phyloP scores from a whole-genome alignment of 2,888 invertebrate genomes.

The Sinodicranocentrus sp. region DNA sequence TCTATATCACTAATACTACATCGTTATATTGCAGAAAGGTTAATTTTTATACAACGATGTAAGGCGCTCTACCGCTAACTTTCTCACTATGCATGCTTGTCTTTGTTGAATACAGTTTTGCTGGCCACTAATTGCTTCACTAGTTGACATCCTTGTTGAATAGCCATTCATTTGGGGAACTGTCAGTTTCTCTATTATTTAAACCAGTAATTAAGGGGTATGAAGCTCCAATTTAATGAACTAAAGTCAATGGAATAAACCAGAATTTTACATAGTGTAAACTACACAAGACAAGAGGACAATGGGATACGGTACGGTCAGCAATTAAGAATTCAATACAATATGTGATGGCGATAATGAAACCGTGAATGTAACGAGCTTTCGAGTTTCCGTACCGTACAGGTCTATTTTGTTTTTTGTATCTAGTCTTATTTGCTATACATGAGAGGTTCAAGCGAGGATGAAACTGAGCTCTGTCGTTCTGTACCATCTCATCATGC shows the following conservation, averaged over 20 bases:
- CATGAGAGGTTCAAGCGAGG: background rate
- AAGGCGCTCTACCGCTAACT: no score
- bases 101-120: no score
- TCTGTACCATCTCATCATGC: constrained; percentile 24
- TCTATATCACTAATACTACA: no score
- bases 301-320: constrained; percentile 2
- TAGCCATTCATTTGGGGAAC: background rate
- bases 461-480: background rate
- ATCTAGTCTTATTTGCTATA: no score
- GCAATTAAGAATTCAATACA: constrained; percentile 43
- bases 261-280: constrained; percentile 23
- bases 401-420: background rate
- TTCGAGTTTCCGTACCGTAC: background rate
- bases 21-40: no score
- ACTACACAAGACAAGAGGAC: background rate
- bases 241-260: constrained; percentile 21
- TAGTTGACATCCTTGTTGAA: background rate
- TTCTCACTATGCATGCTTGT: no score
- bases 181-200: background rate
- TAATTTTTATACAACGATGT: no score
- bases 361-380: constrained; percentile 41
- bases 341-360: constrained; percentile 29
- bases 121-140: background rate
- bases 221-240: constrained; percentile 53
- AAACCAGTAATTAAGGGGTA: constrained; percentile 33